These are phyloP conservation scores for Gastrophysa polygoni DNA, from an alignment of 2,888 invertebrate genomes.

Conservation along the genomic window DNA sequence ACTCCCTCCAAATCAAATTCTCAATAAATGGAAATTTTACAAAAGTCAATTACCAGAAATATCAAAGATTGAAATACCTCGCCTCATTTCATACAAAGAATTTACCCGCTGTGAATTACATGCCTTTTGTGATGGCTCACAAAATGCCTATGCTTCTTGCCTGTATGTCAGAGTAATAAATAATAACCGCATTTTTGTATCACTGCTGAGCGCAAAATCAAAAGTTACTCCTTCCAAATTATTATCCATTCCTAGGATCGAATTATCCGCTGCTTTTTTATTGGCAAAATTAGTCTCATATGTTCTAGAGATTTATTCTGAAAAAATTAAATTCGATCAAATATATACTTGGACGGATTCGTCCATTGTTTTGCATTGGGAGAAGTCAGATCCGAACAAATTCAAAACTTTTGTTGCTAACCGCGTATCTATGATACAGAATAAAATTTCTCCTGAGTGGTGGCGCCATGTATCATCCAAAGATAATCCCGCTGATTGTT, in stretches of 20 bases:
- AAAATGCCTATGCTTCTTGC: too few species aligned
- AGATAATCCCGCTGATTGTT: too few species aligned
- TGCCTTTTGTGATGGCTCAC: too few species aligned
- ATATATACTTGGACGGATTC: conserved; percentile 12
- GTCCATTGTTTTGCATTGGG: conserved; percentile 5
- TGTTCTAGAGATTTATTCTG: background rate
- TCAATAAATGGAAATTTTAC: background rate
- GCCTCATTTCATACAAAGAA: too few species aligned
- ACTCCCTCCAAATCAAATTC: background rate
- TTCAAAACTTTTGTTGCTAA: conserved; percentile 13
- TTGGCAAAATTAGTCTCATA: background rate
- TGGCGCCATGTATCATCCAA: too few species aligned
- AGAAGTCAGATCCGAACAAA: conserved; percentile 6
- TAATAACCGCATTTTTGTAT: too few species aligned
- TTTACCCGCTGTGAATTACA: too few species aligned
- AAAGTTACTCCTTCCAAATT: too few species aligned
- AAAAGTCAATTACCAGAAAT: conserved; percentile 3
- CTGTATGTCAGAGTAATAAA: too few species aligned
- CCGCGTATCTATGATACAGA: conserved; percentile 4
- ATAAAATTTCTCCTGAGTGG: conserved; percentile 1
- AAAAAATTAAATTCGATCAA: conserved; percentile 3
- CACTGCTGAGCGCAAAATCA: too few species aligned
- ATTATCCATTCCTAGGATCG: too few species aligned
- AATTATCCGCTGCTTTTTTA: background rate
- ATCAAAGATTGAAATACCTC: too few species aligned